Base-by-base conservation (phyloP, 1,140 invertebrate species). In the Adoxophyes honmai region DNA sequence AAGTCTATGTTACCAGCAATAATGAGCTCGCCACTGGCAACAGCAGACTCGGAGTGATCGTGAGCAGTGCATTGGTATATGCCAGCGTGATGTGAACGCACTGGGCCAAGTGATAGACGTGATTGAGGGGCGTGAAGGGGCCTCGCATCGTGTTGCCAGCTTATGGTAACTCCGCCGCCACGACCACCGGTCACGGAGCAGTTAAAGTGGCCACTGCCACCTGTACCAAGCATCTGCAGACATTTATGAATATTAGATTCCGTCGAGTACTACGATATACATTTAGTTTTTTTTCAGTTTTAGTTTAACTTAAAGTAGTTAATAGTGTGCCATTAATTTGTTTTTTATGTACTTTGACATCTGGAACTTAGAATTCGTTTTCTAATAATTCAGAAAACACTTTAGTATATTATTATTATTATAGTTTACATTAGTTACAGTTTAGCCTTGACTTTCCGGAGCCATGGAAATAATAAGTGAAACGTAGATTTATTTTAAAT, bases 131-230 rank as follows among this genome's bases (percentile, higher is more conserved):
- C 78, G 52, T 86, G 85, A 35, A 88, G 37, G 0, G 85, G 79
- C 14, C 85, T 59, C 1, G 82, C 85, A 55, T 86, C 85, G 48
- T 88, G 85, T 38, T 86, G 82, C 85, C 85, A 88, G 16, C 81
- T 85, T 35, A 86, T 14, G 0, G 82, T 88, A 3, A 80, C 62
- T 13, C 81, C 81, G 15, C 78, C 75, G 16, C 82, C 82, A 6
- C 81, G 70, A 8, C 82, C 82, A 4, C 85, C 85, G 6, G 73
- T 66, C 15, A 83, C 75, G 34, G 85, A 70, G 52, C 85, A 88
- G 55, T 88, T 88, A 4, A 88, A 81, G 58, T 74, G 66, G 10
- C 85, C 78, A 4, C 70, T 68, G n/a, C 79, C 82, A 4, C 85
- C 82, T 7, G 82, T 86, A 2, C 79, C 81, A 57, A 85, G 48